Conservation (phyloP, 1,140 invertebrate genomes). For the Formica exsecta region DNA sequence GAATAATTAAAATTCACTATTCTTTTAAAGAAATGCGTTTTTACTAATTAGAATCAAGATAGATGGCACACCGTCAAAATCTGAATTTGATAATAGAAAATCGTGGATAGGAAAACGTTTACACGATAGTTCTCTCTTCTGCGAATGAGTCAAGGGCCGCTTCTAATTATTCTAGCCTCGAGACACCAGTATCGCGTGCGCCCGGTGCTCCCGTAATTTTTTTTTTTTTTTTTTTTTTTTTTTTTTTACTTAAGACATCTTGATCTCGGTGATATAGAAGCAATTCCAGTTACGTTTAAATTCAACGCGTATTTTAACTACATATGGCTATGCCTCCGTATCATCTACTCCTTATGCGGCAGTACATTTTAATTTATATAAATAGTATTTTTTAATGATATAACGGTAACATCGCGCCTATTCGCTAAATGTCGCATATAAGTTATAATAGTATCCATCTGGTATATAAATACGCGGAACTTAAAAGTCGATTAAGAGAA, state of each 20-base stretch:
- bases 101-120: background rate
- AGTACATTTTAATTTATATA: constrained; percentile 83
- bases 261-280: constrained; percentile 47
- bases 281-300: constrained; percentile 75
- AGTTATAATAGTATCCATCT: constrained; percentile 74
- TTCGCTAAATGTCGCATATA: constrained; percentile 77
- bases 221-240: no score
- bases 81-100: background rate
- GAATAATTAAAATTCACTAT: background rate
- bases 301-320: constrained; percentile 72
- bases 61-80: background rate
- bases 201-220: constrained; percentile 52
- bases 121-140: constrained; percentile 54
- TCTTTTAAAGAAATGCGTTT: background rate
- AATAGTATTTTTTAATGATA: constrained; percentile 85
- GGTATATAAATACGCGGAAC: constrained; percentile 74
- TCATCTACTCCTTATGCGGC: constrained; percentile 77
- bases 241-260: constrained; percentile 10
- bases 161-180: constrained; percentile 76
- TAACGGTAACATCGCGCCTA: constrained; percentile 85
- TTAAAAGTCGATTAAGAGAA: constrained; percentile 57
- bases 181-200: constrained; percentile 67
- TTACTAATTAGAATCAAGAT: no score
- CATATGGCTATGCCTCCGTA: constrained; percentile 73
- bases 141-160: constrained; percentile 58